phyloP scores from a whole-genome alignment of 2,113 vertebrate genomes.

The Amphiprion percula region DNA sequence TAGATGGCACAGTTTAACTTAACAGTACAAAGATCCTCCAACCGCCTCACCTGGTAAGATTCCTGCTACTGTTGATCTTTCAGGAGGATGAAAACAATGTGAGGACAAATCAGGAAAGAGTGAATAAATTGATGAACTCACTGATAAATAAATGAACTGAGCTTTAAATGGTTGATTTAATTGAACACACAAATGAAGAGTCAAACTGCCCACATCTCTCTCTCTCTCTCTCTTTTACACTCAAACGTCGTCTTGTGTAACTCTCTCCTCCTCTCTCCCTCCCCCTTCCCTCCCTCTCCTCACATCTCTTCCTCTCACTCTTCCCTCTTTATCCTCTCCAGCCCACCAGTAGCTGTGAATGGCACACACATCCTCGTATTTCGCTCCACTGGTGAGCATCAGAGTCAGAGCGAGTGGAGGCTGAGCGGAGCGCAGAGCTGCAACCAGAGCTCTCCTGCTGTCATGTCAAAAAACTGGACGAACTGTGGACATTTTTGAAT shows the following conservation, averaged over 20 bases:
- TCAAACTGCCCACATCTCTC: slow-evolving; percentile 9
- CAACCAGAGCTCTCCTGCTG: slow-evolving; percentile 1
- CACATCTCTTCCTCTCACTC: slow-evolving; percentile 10
- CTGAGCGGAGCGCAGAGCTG: slow-evolving; percentile 60
- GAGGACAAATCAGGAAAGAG: not conserved
- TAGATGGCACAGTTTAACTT: slow-evolving; percentile 72
- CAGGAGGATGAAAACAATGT: slow-evolving; percentile 10
- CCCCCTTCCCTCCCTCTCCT: slow-evolving; percentile 40
- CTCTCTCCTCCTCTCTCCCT: slow-evolving; percentile 46
- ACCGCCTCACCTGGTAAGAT: not conserved
- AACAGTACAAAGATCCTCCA: slow-evolving; percentile 5
- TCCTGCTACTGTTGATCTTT: slow-evolving; percentile 3
- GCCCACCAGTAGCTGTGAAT: slow-evolving; percentile 65
- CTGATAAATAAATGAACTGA: slow-evolving; percentile 7
- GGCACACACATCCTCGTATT: slow-evolving; percentile 44
- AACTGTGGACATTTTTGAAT: not conserved
- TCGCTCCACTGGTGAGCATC: slow-evolving; percentile 36
- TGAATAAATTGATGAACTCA: not conserved
- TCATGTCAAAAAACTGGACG: not conserved
- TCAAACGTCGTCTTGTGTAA: slow-evolving; percentile 55
- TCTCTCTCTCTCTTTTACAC: slow-evolving; percentile 18
- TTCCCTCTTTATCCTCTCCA: slow-evolving; percentile 31
- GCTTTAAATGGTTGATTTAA: not conserved
- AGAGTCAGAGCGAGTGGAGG: slow-evolving; percentile 35
- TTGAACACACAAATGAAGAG: not conserved